These are phyloP conservation scores for Neocloeon triangulifer DNA, from an alignment of 1,140 invertebrate species.

Conservation along the genomic window DNA sequence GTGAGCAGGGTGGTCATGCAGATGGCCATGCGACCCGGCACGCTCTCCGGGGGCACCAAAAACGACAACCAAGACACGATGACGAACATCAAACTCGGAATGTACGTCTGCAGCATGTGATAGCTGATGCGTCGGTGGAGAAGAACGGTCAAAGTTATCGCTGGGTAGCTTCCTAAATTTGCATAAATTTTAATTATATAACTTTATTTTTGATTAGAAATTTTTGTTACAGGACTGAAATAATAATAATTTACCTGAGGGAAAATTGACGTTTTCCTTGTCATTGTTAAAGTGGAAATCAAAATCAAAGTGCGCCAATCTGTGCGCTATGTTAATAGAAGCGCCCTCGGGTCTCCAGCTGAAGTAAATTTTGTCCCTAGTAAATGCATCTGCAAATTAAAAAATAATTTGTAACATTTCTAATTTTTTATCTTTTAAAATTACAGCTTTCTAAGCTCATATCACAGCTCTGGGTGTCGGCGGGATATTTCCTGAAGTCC, in stretches of 20 bases:
- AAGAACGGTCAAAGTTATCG: slow-evolving; percentile 2
- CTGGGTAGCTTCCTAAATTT: slow-evolving; percentile 2
- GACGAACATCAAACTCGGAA: slow-evolving; percentile 14
- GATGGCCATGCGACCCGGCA: slow-evolving; percentile 13
- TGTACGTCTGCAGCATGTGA: slow-evolving; percentile 14
- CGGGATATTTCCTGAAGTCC: slow-evolving; percentile 2
- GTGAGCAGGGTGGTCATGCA: slow-evolving; percentile 13
- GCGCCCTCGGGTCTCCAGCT: background rate
- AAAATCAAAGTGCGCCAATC: slow-evolving; percentile 2
- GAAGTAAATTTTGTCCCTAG: background rate
- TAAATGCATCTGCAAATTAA: slow-evolving; percentile 1
- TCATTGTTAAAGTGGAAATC: background rate
- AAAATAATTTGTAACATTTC: no score
- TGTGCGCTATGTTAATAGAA: background rate
- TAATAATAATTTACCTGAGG: background rate
- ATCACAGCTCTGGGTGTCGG: slow-evolving; percentile 1
- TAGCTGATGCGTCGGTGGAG: slow-evolving; percentile 10
- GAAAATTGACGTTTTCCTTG: slow-evolving; percentile 1
- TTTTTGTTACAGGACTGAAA: background rate
- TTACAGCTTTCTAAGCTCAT: slow-evolving; percentile 4
- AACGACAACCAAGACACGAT: slow-evolving; percentile 16
- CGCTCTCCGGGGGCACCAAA: slow-evolving; percentile 13
- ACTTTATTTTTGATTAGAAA: background rate
- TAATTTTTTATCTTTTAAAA: background rate
- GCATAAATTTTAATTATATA: background rate